Conservation (phyloP, 2,888 invertebrate genomes). For the Microctonus aethiopoides region DNA sequence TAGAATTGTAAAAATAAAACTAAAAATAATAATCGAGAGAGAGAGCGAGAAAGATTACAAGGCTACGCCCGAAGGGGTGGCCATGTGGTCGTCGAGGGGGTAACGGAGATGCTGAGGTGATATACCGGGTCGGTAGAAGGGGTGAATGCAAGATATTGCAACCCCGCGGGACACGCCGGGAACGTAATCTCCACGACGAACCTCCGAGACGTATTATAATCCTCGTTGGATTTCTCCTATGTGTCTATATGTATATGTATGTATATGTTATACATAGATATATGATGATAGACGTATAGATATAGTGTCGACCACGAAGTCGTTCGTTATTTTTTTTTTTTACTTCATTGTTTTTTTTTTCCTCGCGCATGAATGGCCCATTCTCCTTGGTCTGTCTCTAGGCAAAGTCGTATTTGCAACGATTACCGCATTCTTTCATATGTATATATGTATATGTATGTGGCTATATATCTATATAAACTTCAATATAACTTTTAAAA, state of each 20-base stretch:
- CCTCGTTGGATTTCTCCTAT: slow-evolving; percentile 36
- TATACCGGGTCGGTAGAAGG: slow-evolving; percentile 41
- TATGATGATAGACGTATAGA: slow-evolving; percentile 9
- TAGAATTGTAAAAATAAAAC: not conserved
- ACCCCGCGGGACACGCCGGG: slow-evolving; percentile 65
- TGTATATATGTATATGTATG: not conserved
- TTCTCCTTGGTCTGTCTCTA: slow-evolving; percentile 65
- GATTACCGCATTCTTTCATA: slow-evolving; percentile 31
- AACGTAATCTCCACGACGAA: slow-evolving; percentile 66
- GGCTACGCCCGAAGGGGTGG: slow-evolving; percentile 18
- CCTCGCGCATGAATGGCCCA: slow-evolving; percentile 63
- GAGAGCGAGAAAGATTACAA: slow-evolving; percentile 31
- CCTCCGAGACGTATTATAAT: slow-evolving; percentile 64
- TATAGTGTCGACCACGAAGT: slow-evolving; percentile 46
- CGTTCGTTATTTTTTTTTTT: slow-evolving; percentile 46
- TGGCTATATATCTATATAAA: not conserved
- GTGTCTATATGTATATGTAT: not conserved
- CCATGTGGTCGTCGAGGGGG: slow-evolving; percentile 22
- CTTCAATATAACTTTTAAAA: not conserved
- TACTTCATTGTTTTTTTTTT: slow-evolving; percentile 29
- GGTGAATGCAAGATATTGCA: slow-evolving; percentile 67
- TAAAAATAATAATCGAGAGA: slow-evolving; percentile 24
- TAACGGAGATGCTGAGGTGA: slow-evolving; percentile 1
- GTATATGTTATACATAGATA: slow-evolving; percentile 11
- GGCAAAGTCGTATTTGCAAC: slow-evolving; percentile 51